Conservation (phyloP, 2,888 invertebrate genomes). For the Tetrapedia diversipes region DNA sequence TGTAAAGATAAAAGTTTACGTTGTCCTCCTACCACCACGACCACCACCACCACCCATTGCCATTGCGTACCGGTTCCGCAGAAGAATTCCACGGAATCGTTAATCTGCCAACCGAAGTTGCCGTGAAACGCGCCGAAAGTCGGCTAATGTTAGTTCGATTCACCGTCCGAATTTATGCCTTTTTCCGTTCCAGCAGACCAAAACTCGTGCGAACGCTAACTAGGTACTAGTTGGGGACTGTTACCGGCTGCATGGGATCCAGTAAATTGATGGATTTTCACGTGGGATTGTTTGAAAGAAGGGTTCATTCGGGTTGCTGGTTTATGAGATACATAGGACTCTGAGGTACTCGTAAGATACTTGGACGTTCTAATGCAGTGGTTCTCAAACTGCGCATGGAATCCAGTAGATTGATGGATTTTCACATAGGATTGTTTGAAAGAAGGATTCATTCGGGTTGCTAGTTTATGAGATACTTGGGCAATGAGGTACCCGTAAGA, state of each 20-base stretch:
- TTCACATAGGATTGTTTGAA: too few species aligned
- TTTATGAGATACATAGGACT: too few species aligned
- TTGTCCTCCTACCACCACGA: constrained; percentile 12
- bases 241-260: neutral
- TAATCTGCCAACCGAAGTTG: constrained; percentile 45
- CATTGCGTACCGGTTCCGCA: neutral
- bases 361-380: too few species aligned
- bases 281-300: neutral
- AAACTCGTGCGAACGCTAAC: constrained; percentile 32
- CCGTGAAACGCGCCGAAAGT: constrained; percentile 20
- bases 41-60: too few species aligned
- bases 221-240: constrained; percentile 5
- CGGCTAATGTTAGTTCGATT: constrained; percentile 55
- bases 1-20: constrained; percentile 58
- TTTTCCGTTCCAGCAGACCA: too few species aligned
- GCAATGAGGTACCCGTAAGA: too few species aligned
- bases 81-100: constrained; percentile 59
- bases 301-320: too few species aligned
- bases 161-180: constrained; percentile 24
- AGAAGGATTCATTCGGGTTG: too few species aligned
- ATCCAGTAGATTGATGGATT: too few species aligned
- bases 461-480: too few species aligned
- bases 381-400: too few species aligned
- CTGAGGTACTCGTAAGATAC: too few species aligned
- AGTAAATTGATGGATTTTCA: neutral